phyloP scores from a whole-genome alignment of 2,113 vertebrate genomes.

The Malaclemys terrapin region DNA sequence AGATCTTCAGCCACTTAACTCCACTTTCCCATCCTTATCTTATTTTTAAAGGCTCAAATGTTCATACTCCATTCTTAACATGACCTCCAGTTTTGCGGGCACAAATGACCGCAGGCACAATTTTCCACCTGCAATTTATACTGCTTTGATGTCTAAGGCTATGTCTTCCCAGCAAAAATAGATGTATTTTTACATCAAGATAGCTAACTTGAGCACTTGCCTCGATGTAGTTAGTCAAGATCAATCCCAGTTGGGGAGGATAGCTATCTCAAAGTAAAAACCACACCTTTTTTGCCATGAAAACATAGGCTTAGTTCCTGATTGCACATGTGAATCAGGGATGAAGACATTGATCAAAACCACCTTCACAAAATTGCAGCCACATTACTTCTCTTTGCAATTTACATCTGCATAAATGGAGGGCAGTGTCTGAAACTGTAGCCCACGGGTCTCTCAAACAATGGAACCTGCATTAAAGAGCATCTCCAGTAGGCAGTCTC shows the following conservation, averaged over 20 bases:
- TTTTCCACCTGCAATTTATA: neutral
- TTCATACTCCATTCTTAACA: neutral
- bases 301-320: neutral
- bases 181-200: neutral
- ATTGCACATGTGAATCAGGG: neutral
- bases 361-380: neutral
- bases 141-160: neutral
- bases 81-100: neutral
- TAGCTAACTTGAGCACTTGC: neutral
- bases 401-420: neutral
- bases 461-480: neutral
- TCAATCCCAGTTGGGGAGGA: neutral
- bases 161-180: neutral
- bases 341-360: neutral
- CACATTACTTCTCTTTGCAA: neutral
- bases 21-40: neutral
- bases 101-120: neutral
- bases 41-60: neutral
- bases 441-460: neutral
- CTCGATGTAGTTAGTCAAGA: neutral
- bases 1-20: neutral
- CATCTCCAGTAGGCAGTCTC: neutral
- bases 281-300: accelerated
- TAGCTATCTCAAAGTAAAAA: neutral
- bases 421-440: neutral